Base-by-base conservation (phyloP, 92 coral and sea anemone species). In the Actinostola sp. region DNA sequence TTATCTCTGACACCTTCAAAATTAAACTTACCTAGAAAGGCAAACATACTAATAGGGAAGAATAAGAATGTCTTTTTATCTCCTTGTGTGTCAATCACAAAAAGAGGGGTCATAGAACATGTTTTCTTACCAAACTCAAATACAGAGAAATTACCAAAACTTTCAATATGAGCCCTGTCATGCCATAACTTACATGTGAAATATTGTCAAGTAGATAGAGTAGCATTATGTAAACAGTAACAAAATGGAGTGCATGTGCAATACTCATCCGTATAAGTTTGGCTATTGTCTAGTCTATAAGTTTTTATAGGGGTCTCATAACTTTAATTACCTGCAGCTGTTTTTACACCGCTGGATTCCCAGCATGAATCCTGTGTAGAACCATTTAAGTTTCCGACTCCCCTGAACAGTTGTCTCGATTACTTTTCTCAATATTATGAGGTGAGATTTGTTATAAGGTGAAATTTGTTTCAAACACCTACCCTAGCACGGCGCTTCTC, bases 401-500 rank as follows among this genome's bases (percentile, higher is more conserved):
- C 19, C 16, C 20, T 57, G 21, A 30, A 20, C 1, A 53, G 29
- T 7, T 13, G 21, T 48, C 25, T 53, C 17, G 25, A 53, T 53
- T 20, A 53, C 30, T 53, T 20, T 11, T 53, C n/a, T n/a, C n/a
- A n/a, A n/a, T n/a, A n/a, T n/a, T n/a, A n/a, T n/a, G n/a, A n/a
- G n/a, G n/a, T n/a, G 42, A 4, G 4, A 36, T 4, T 4, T 36
- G 42, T 36, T 11, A 36, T 4, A 36, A 36, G 42, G 20, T 25
- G 28, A 20, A 31, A 33, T 66, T 26, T 20, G 29, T 30, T 64
- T 19, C 28, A 8, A 8, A 0, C 19, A 69, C 96, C 29, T 70
- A 90, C 96, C 80, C 96, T 82, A 31, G 92, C 82, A 21, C 92
- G 71, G 21, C 96, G 89, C 48, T 87, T 87, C 57, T 90, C 92